Base-by-base conservation (phyloP, 2,113 vertebrate species). In the Chaenogobius annularis region DNA sequence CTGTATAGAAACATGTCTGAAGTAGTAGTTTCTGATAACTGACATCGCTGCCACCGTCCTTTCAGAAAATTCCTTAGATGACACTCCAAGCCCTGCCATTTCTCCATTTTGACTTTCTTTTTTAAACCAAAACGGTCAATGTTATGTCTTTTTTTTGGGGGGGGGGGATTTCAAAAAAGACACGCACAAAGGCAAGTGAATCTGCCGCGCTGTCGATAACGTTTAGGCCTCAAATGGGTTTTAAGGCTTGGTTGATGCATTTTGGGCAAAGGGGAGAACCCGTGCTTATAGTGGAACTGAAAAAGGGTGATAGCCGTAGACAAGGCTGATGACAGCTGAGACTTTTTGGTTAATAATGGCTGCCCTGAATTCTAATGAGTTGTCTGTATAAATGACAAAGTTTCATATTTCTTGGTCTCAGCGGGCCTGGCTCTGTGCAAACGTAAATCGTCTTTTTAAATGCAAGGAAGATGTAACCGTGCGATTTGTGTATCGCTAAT, bases 11-110 rank as follows among this genome's bases (percentile, higher is more conserved):
- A 82, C 82, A 78, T 43, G 85, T 84, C 85, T 64, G 75, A 19
- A 78, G 77, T 79, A 48, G 56, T 87, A 73, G 68, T 84, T 75
- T 84, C 79, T 85, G 84, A 84, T 88, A 75, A 68, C 62, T 78
- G 85, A 90, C 78, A 77, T 80, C 47, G 75, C 77, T 64, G 68
- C 81, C 67, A 37, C 69, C 68, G 62, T 58, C 73, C 79, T 72
- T 75, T 63, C 72, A 71, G 61, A 81, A 82, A 67, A 75, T 83
- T 88, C 73, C 76, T 88, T 74, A 83, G 76, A 80, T 86, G 74
- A 83, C 81, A 79, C 76, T 90, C 72, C 83, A 79, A 64, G 68
- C 74, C 79, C 73, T 71, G 67, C 75, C 63, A 7, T 78, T 72
- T 65, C 31, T 78, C 63, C 67, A 44, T 74, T 73, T 78, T 19